Evolutionary conservation across 1,140 invertebrate species (phyloP).

Genomic region (Ruditapes philippinarum): DNA sequence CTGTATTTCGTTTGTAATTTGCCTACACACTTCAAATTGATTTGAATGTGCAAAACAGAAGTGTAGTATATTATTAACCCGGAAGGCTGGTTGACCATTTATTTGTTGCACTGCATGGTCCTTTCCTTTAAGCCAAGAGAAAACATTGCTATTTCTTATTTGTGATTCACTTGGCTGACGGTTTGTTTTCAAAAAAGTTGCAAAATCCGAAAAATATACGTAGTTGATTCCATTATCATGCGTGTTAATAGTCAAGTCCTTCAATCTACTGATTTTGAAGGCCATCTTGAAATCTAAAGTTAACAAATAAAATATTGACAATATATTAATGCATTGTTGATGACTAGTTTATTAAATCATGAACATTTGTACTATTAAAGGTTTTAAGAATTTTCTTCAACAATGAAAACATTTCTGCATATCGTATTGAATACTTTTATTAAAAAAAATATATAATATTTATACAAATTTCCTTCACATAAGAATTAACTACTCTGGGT

Average conservation of each 20-base stretch:
- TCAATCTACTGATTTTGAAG: background rate
- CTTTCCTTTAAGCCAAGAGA: slow-evolving; percentile 7
- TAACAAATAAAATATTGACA: no score
- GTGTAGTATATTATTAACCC: background rate
- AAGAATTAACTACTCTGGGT: no score
- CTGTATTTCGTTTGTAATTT: background rate
- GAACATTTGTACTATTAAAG: no score
- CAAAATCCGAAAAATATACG: background rate
- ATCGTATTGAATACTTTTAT: no score
- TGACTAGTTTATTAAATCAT: no score
- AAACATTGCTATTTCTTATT: background rate
- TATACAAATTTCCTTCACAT: no score
- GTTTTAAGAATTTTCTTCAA: no score
- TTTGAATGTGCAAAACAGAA: background rate
- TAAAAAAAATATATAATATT: no score
- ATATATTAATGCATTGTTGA: no score
- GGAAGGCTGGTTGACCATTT: background rate
- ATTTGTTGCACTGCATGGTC: background rate
- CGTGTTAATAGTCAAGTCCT: background rate
- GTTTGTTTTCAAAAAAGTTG: background rate
- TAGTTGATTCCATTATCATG: background rate
- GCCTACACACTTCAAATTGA: background rate
- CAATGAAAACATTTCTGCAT: no score
- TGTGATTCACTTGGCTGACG: background rate
- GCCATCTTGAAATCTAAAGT: background rate